These are phyloP conservation scores for Blera fallax DNA, from an alignment of 2,888 invertebrate genomes.

Conservation along the genomic window DNA sequence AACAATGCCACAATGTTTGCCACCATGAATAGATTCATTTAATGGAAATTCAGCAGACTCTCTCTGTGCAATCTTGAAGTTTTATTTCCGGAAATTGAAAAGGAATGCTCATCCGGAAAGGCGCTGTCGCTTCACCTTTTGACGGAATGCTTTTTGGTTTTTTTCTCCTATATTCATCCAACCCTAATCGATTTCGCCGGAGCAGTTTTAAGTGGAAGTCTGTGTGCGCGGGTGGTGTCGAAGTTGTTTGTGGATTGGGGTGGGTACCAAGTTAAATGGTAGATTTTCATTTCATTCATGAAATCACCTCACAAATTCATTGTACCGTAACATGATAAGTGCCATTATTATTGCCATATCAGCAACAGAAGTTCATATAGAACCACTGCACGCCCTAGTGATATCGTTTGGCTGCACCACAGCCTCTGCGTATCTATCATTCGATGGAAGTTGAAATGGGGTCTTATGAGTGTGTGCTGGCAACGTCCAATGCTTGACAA, in stretches of 20 bases:
- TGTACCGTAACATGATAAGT: constrained; percentile 75
- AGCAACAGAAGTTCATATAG: constrained; percentile 60
- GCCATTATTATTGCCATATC: constrained; percentile 73
- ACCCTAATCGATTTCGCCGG: constrained; percentile 68
- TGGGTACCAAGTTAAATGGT: constrained; percentile 51
- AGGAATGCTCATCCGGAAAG: constrained; percentile 48
- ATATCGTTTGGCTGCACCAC: neutral
- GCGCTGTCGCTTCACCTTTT: constrained; percentile 40
- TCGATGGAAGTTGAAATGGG: constrained; percentile 2
- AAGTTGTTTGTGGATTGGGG: neutral
- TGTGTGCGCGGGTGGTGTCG: constrained; percentile 29
- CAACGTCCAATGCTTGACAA: constrained; percentile 26
- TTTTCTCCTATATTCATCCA: constrained; percentile 15
- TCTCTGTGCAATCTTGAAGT: constrained; percentile 11
- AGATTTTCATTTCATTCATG: constrained; percentile 73
- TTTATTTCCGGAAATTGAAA: constrained; percentile 41
- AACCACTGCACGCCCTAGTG: constrained; percentile 16
- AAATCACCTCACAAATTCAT: constrained; percentile 72
- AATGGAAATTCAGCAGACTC: constrained; percentile 43
- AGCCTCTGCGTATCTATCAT: neutral
- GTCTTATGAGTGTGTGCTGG: neutral
- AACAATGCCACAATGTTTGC: constrained; percentile 40
- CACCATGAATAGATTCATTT: constrained; percentile 58
- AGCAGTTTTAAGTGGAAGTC: constrained; percentile 46
- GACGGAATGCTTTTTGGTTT: constrained; percentile 30